Evolutionary conservation across 2,888 invertebrate genomes (phyloP).

Genomic region (Allacma fusca): DNA sequence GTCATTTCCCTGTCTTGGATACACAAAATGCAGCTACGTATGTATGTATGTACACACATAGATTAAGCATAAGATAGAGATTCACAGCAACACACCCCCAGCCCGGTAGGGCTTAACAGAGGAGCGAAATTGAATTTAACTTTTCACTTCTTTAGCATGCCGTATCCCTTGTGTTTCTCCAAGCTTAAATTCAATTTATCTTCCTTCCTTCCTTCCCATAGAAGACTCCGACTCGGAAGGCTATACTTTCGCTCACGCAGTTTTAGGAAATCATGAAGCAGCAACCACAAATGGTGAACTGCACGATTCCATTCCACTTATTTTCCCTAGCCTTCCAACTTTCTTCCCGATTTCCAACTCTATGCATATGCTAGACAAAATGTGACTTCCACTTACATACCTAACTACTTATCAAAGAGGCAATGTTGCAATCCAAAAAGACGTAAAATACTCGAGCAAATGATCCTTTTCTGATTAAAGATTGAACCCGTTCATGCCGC

Average conservation of each 20-base stretch:
- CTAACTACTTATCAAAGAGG: no score
- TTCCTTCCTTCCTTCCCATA: slow-evolving; percentile 34
- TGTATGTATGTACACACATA: no score
- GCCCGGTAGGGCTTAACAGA: slow-evolving; percentile 30
- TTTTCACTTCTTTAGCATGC: slow-evolving; percentile 53
- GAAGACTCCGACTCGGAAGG: neutral
- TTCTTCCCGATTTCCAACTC: slow-evolving; percentile 1
- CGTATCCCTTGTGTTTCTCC: slow-evolving; percentile 52
- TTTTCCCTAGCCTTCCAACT: slow-evolving; percentile 8
- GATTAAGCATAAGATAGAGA: neutral
- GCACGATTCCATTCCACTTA: slow-evolving; percentile 20
- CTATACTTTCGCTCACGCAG: neutral
- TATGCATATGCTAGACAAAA: no score
- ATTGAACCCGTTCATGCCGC: slow-evolving; percentile 11
- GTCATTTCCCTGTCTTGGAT: neutral
- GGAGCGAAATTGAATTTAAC: slow-evolving; percentile 52
- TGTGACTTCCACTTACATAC: no score
- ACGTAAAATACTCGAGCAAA: neutral
- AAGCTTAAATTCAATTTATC: slow-evolving; percentile 54
- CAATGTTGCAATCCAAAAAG: no score
- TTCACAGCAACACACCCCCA: neutral
- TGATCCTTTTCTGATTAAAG: slow-evolving; percentile 5
- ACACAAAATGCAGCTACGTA: no score
- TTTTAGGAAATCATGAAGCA: slow-evolving; percentile 3
- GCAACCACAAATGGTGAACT: neutral